Evolutionary conservation across 2,888 invertebrate species (phyloP).

Genomic region (Thecocarcelia acutangulata): DNA sequence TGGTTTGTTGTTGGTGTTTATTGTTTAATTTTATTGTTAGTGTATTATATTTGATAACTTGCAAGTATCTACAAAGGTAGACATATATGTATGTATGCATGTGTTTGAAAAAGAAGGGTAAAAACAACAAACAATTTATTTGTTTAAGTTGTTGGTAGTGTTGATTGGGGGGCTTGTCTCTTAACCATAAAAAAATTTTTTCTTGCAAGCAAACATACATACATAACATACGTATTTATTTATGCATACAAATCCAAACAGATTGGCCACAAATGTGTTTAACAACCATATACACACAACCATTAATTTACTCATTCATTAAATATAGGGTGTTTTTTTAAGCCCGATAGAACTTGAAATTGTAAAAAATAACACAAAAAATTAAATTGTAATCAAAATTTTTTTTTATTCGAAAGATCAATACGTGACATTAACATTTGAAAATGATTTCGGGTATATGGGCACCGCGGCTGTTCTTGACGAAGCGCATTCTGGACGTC

Average conservation of each 20-base stretch:
- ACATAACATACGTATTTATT: too few species aligned
- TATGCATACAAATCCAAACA: constrained; percentile 13
- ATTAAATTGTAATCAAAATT: too few species aligned
- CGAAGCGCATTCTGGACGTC: too few species aligned
- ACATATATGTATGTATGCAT: too few species aligned
- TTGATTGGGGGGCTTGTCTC: constrained; percentile 57
- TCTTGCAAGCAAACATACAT: neutral
- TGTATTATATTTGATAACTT: constrained; percentile 22
- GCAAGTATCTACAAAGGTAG: neutral
- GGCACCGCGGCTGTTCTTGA: too few species aligned
- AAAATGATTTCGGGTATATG: too few species aligned
- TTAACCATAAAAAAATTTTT: constrained; percentile 17
- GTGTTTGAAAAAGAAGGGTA: neutral
- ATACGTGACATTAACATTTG: too few species aligned
- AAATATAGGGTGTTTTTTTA: too few species aligned
- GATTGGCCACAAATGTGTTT: neutral
- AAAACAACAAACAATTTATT: constrained; percentile 14
- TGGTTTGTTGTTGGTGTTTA: constrained; percentile 2
- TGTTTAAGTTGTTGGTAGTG: constrained; percentile 13
- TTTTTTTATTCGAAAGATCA: too few species aligned
- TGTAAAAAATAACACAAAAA: too few species aligned
- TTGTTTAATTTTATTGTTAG: constrained; percentile 22
- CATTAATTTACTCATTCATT: neutral
- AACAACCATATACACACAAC: neutral
- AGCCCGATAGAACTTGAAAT: too few species aligned